Evolutionary conservation across 2,113 vertebrate genomes (phyloP).

Genomic region (Alethe castanea): DNA sequence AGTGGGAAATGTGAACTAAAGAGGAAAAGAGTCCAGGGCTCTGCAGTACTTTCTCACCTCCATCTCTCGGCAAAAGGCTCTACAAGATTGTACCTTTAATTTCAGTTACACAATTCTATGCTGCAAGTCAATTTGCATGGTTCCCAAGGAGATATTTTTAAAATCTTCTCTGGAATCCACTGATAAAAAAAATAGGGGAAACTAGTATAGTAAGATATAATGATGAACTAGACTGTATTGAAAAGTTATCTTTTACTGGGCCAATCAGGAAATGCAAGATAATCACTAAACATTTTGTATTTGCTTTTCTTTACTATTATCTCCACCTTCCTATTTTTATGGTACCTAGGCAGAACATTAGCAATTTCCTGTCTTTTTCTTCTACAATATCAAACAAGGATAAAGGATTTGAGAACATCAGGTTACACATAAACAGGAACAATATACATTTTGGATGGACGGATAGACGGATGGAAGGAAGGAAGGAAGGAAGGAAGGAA

Average conservation of each 20-base stretch:
- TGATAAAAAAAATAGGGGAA: conserved; percentile 1
- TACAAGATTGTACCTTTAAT: neutral
- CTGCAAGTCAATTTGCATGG: neutral
- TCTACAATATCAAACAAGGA: neutral
- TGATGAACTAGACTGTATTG: conserved; percentile 8
- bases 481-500: too few relatives aligned
- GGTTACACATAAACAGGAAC: neutral
- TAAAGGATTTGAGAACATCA: conserved; percentile 3
- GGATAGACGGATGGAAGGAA: too few relatives aligned
- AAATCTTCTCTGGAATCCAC: conserved; percentile 1
- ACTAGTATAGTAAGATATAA: conserved; percentile 9
- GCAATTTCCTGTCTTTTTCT: neutral
- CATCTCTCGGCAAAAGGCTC: neutral
- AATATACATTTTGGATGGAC: neutral
- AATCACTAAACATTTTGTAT: conserved; percentile 35
- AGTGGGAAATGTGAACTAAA: neutral
- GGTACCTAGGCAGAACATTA: neutral
- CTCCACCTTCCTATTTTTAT: neutral
- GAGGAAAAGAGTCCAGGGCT: too few relatives aligned
- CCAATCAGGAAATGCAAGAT: conserved; percentile 36
- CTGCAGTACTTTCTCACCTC: neutral
- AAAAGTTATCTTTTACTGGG: conserved; percentile 37
- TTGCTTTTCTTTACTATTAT: conserved; percentile 13
- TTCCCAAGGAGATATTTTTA: neutral
- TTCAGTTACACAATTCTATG: neutral